Evolutionary conservation across 1,140 invertebrate genomes (phyloP).

Genomic region (Drosophila insularis): DNA sequence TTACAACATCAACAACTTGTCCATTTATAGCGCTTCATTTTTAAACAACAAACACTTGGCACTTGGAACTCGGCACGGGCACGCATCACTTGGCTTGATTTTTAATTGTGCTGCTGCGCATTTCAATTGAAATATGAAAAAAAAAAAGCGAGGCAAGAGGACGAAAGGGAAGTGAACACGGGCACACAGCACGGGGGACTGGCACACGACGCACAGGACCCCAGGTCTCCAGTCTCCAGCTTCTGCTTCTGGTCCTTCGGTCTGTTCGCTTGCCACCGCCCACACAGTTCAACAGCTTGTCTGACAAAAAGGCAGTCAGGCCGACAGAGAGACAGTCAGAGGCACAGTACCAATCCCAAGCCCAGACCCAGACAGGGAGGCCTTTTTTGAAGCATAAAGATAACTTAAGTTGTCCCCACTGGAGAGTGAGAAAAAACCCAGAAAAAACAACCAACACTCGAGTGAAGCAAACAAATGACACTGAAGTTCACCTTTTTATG

Average conservation of each 20-base stretch:
- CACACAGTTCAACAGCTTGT: slow-evolving; percentile 49
- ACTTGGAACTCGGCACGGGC: slow-evolving; percentile 44
- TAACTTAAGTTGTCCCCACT: slow-evolving; percentile 62
- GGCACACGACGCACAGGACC: slow-evolving; percentile 34
- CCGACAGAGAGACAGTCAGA: slow-evolving; percentile 14
- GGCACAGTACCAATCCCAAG: not conserved
- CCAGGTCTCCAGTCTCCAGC: not conserved
- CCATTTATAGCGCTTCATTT: slow-evolving; percentile 62
- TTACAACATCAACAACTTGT: slow-evolving; percentile 39
- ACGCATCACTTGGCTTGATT: slow-evolving; percentile 63
- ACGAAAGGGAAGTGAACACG: slow-evolving; percentile 11
- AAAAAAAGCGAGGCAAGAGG: slow-evolving; percentile 18
- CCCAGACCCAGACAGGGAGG: slow-evolving; percentile 29
- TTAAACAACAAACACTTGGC: slow-evolving; percentile 57
- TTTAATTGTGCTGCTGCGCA: slow-evolving; percentile 62
- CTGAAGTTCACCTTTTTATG: slow-evolving; percentile 61
- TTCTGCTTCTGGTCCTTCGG: not conserved
- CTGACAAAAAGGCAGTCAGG: slow-evolving; percentile 17
- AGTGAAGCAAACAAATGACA: slow-evolving; percentile 55
- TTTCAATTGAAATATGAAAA: slow-evolving; percentile 61
- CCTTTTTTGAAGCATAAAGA: slow-evolving; percentile 66
- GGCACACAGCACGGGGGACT: not conserved
- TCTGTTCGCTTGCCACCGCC: not conserved
- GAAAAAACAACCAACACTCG: not conserved
- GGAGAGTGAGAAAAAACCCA: slow-evolving; percentile 15